Conservation (phyloP, 1,140 invertebrate species). For the Trachymyrmex cornetzi region DNA sequence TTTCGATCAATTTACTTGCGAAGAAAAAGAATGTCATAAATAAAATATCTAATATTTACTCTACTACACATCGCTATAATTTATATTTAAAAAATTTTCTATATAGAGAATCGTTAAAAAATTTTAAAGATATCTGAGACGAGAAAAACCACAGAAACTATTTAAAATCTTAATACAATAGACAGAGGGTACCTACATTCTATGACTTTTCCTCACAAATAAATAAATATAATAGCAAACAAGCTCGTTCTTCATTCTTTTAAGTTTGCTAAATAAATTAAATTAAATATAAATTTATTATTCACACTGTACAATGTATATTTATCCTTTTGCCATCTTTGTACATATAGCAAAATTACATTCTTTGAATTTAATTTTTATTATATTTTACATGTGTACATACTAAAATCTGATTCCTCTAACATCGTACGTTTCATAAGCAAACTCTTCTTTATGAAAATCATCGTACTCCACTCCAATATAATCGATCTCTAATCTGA, state of each 20-base stretch:
- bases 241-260: not conserved
- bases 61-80: not conserved
- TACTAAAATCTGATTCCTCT: conserved; percentile 20
- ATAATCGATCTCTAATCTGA: conserved; percentile 97
- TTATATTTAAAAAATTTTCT: not conserved
- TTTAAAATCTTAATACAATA: not conserved
- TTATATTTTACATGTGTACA: not conserved
- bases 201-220: not conserved
- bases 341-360: not conserved
- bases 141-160: not conserved
- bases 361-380: not conserved
- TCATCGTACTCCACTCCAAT: conserved; percentile 94
- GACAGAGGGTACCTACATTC: not conserved
- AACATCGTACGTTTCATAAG: conserved; percentile 94
- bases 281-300: conserved; percentile 44
- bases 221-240: not conserved
- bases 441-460: conserved; percentile 92
- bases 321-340: not conserved
- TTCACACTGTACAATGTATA: conserved; percentile 16
- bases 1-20: not conserved
- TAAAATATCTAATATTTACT: not conserved
- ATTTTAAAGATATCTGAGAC: not conserved
- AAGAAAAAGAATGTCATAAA: not conserved
- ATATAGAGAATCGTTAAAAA: not conserved
- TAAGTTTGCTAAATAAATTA: not conserved